Conservation (phyloP, 2,113 vertebrate genomes). For the Acrocephalus kingi region DNA sequence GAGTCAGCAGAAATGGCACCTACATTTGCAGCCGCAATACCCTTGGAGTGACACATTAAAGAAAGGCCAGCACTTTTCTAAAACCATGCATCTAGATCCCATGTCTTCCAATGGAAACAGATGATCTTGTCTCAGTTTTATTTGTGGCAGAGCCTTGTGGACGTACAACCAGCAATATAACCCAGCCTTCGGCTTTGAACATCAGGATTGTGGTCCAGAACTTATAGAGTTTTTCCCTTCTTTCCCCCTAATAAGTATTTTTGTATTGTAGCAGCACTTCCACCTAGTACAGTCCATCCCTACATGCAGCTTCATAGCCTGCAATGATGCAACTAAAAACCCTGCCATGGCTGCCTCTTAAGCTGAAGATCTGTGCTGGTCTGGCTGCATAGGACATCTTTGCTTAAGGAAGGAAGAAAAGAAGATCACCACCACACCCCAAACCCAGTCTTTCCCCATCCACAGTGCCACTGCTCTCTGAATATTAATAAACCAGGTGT, state of each 20-base stretch:
- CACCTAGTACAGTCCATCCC: background rate
- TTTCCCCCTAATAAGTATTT: background rate
- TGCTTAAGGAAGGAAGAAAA: background rate
- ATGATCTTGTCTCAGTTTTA: background rate
- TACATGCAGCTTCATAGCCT: background rate
- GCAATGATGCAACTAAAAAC: background rate
- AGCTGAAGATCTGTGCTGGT: background rate
- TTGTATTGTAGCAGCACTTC: background rate
- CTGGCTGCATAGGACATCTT: background rate
- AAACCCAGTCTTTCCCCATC: conserved; percentile 12
- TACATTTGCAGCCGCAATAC: background rate
- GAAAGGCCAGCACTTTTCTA: background rate
- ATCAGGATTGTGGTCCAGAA: background rate
- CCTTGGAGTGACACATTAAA: background rate
- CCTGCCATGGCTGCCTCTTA: background rate
- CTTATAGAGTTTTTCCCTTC: background rate
- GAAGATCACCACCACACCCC: background rate
- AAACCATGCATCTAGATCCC: background rate
- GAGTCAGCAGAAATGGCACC: background rate
- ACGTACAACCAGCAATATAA: background rate
- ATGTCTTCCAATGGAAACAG: background rate
- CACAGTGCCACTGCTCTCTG: background rate
- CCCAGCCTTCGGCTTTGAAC: background rate
- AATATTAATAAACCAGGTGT: conserved; percentile 53
- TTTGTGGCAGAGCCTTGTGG: background rate